Evolutionary conservation across 1,140 invertebrate species (phyloP), one percentile per base, ranked within the genome.

Genomic region (Venustaconcha ellipsiformis): DNA sequence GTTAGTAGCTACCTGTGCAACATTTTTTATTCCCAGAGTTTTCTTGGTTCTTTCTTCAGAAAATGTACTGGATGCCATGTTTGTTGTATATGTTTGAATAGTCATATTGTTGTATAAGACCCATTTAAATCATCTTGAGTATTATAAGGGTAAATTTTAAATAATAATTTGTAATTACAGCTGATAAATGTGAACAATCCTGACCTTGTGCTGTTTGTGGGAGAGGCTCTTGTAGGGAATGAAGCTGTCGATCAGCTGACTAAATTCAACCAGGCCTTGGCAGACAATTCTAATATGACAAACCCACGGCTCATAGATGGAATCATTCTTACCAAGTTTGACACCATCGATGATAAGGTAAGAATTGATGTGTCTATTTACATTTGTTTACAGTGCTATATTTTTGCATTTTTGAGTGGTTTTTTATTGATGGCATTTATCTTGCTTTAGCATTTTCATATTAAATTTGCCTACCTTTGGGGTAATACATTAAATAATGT

Each of bases 181-280:
- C 86, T 95, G 77, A 94, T 95, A 78, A 92, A 93, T 82, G 93
- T 98, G 18, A 99, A 99, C 89, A 94, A 97, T 83, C 99, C 99
- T 0, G 98, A 99, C 91, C 92, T 99, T 78, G 97, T 99, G 6
- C 91, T 99, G 14, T 99, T 99, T 90, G 99, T 99, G 12, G 99
- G 99, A 1, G 99, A 99, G 90, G 99, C 99, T 1, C 91, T 99
- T 2, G 99, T 99, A 18, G 99, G 99, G n/a, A 99, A 99, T 89
- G 99, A 99, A 90, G 99, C 98, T 66, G 98, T 99, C 37, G 99
- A 99, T 92, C 99, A 99, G 90, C 92, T 99, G 64, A 95, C 97
- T 0, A 99, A 99, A 91, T 99, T 99, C 89, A 99, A 99, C 91
- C 96, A 98, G 89, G 97, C 98, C 5, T 91, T 99, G 17, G 91